Evolutionary conservation across 2,797 vertebrate species (phyloP).

Genomic region (Limosa lapponica): DNA sequence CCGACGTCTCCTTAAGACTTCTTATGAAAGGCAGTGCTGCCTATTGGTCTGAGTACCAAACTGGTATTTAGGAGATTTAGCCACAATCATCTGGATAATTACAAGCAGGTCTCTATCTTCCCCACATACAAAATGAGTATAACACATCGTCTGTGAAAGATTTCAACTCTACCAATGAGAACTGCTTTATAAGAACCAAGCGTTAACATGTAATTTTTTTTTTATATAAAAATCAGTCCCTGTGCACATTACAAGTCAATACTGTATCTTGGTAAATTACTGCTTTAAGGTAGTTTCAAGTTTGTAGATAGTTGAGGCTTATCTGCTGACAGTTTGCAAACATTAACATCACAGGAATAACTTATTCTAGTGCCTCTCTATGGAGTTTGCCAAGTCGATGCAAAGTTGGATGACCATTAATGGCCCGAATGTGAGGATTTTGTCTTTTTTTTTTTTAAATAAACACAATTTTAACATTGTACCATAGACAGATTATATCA

Average conservation of each 20-base stretch:
- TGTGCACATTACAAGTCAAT: background rate
- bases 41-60: background rate
- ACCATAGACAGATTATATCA: background rate
- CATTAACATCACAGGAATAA: background rate
- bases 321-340: background rate
- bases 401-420: background rate
- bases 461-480: background rate
- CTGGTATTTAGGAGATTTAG: background rate
- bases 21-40: background rate
- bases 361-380: background rate
- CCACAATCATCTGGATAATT: background rate
- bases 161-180: background rate
- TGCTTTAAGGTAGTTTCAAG: background rate
- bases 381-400: background rate
- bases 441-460: background rate
- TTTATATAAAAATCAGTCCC: background rate
- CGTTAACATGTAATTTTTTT: too few relatives aligned
- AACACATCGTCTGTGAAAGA: background rate
- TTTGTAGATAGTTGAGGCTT: background rate
- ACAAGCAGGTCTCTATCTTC: background rate
- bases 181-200: background rate
- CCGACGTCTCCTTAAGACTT: background rate
- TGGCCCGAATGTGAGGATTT: accelerated
- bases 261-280: background rate
- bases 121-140: background rate